Conservation (phyloP, 2,797 vertebrate genomes). For the Aselliscus stoliczkanus region DNA sequence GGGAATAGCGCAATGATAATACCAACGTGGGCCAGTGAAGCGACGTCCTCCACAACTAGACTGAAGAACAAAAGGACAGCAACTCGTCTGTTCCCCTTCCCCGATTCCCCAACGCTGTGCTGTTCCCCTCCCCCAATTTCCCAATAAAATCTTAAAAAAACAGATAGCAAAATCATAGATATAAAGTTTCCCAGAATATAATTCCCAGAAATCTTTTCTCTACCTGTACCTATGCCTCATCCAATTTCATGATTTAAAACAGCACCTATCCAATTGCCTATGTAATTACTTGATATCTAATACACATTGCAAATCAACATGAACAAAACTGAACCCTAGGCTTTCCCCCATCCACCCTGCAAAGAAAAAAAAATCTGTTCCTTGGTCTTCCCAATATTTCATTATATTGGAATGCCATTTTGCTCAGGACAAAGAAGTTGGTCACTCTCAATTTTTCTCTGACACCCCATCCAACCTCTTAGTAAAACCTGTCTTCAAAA, state of each 20-base stretch:
- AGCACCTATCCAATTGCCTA: background rate
- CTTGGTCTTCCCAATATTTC: background rate
- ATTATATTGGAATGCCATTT: background rate
- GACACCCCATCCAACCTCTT: background rate
- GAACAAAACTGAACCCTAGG: background rate
- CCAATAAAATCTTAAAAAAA: no score
- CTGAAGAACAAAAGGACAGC: no score
- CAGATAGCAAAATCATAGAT: background rate
- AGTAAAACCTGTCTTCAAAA: background rate
- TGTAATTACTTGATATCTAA: background rate
- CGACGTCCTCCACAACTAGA: no score
- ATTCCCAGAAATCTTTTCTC: background rate
- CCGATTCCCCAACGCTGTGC: no score
- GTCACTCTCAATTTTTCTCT: background rate
- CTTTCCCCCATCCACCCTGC: background rate
- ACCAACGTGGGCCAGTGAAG: no score
- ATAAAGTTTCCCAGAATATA: background rate
- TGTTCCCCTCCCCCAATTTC: no score
- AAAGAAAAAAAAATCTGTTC: background rate
- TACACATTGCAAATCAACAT: background rate
- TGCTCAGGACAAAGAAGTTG: background rate
- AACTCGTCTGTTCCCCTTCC: no score
- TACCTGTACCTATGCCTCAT: background rate
- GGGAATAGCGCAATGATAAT: no score
- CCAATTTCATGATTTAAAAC: background rate